A percentile compares a stretch with the other conserved stretches of the same genome.
Evolutionary conservation across 2,113 vertebrate species (phyloP).

Genomic region (Calyptomena viridis): DNA sequence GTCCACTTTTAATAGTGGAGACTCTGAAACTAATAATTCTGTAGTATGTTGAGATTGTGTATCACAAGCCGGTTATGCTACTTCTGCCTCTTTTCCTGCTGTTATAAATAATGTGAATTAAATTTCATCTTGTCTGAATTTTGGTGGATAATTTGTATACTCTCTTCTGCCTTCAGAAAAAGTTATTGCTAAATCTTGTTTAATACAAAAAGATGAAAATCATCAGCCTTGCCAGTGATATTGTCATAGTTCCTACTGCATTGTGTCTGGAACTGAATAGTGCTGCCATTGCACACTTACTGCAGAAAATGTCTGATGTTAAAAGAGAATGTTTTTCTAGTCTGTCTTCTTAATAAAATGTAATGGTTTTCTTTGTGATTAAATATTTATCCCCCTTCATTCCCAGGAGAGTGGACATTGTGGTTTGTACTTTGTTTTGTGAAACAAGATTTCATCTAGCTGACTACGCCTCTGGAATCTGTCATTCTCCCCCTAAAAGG

Average conservation of each 20-base stretch:
- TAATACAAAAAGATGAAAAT: not conserved
- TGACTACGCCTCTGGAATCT: constrained; percentile 13
- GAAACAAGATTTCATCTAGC: not conserved
- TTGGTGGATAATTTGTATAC: not conserved
- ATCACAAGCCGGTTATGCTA: not conserved
- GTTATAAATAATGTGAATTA: not conserved
- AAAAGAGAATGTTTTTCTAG: not conserved
- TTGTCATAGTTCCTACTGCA: not conserved
- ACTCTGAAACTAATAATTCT: not conserved
- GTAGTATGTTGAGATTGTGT: not conserved
- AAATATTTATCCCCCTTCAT: not conserved
- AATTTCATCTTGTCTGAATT: not conserved
- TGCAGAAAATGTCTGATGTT: not conserved
- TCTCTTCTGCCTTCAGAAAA: not conserved
- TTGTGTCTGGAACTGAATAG: not conserved
- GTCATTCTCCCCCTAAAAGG: constrained; percentile 6
- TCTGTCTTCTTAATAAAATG: not conserved
- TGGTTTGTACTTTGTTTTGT: not conserved
- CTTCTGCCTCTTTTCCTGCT: not conserved
- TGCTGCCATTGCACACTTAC: not conserved
- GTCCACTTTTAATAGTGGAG: not conserved
- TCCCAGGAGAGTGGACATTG: not conserved
- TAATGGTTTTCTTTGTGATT: not conserved
- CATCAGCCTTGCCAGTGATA: not conserved
- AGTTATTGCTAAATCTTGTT: not conserved